These are phyloP conservation scores for Hemitrygon akajei DNA, from an alignment of 2,797 vertebrate genomes.

Conservation along the genomic window DNA sequence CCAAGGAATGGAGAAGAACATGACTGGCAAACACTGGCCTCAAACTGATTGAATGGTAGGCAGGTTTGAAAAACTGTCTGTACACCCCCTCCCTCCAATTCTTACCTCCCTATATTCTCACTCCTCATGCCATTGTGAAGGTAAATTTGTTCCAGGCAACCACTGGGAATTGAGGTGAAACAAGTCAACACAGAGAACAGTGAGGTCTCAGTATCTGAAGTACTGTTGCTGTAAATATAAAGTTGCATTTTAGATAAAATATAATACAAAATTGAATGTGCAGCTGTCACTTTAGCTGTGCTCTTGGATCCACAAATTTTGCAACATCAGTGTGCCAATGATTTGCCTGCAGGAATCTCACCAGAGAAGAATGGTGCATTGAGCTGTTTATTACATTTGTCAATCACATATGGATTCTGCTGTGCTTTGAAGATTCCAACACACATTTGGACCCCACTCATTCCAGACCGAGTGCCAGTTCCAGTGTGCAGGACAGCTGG, in stretches of 20 bases:
- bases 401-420: neutral
- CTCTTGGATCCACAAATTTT: neutral
- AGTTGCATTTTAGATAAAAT: neutral
- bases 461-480: neutral
- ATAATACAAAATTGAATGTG: neutral
- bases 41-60: too few species aligned
- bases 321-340: too few species aligned
- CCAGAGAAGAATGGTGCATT: neutral
- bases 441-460: neutral
- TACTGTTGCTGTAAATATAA: neutral
- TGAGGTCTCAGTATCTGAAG: neutral
- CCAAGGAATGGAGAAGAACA: too few species aligned
- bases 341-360: neutral
- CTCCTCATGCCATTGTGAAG: neutral
- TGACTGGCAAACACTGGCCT: too few species aligned
- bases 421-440: neutral
- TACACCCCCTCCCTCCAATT: too few species aligned
- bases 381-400: neutral
- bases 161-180: neutral
- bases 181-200: neutral
- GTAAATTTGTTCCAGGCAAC: neutral
- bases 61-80: too few species aligned
- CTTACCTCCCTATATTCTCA: too few species aligned
- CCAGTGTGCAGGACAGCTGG: neutral
- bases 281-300: neutral